Evolutionary conservation across 1,140 invertebrate genomes (phyloP).

Genomic region (Limonius californicus): DNA sequence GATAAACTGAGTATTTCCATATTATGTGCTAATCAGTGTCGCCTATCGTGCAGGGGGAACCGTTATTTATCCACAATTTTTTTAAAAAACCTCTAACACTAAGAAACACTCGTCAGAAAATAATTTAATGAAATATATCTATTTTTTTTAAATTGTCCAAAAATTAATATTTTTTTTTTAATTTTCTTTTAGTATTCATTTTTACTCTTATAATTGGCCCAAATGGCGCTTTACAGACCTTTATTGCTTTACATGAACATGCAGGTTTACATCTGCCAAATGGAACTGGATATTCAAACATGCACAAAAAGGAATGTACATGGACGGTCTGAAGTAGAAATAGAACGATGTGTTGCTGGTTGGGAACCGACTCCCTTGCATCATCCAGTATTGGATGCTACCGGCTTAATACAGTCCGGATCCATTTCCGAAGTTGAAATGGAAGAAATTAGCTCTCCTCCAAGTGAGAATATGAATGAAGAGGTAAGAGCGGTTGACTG

Average conservation of each 20-base stretch:
- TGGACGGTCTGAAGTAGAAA: constrained; percentile 72
- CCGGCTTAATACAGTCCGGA: constrained; percentile 73
- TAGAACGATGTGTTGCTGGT: constrained; percentile 67
- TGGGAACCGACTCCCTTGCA: constrained; percentile 76
- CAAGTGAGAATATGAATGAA: constrained; percentile 44
- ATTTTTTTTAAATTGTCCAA: neutral
- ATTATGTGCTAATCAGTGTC: too few relatives aligned
- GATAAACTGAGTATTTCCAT: too few relatives aligned
- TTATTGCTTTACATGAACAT: constrained; percentile 23
- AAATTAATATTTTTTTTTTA: too few relatives aligned
- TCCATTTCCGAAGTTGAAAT: constrained; percentile 58
- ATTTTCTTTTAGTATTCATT: neutral
- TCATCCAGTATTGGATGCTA: constrained; percentile 69
- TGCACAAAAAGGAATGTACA: constrained; percentile 85
- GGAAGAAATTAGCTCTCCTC: constrained; percentile 54
- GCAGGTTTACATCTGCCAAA: constrained; percentile 83
- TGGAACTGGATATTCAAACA: constrained; percentile 73
- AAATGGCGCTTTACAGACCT: neutral
- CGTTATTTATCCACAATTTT: too few relatives aligned
- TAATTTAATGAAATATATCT: too few relatives aligned
- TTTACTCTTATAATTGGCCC: neutral
- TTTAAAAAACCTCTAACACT: too few relatives aligned
- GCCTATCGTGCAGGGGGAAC: too few relatives aligned
- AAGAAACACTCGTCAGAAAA: too few relatives aligned
- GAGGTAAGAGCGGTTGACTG: constrained; percentile 36